Percentiles rank a stretch among this genome's conserved stretches.
Conservation (phyloP, 1,140 invertebrate genomes). For the Drosophila ironensis region DNA sequence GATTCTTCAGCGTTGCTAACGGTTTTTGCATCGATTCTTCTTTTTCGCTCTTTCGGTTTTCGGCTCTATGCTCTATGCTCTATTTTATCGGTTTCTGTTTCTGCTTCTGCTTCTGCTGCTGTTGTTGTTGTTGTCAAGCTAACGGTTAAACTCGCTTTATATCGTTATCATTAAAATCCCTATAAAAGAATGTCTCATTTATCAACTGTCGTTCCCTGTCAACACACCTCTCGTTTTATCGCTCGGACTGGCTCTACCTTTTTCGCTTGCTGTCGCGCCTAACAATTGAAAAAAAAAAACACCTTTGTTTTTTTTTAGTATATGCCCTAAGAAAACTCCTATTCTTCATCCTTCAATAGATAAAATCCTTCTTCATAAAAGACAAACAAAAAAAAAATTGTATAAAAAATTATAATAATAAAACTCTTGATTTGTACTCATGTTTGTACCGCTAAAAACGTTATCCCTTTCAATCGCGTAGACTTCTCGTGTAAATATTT, state of each 20-base stretch:
- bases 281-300: constrained; percentile 64
- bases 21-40: constrained; percentile 18
- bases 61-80: neutral
- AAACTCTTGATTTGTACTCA: constrained; percentile 68
- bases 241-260: constrained; percentile 3
- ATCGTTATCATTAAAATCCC: constrained; percentile 59
- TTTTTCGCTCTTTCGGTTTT: too few species aligned
- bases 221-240: neutral
- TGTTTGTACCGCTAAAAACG: constrained; percentile 75
- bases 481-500: constrained; percentile 62
- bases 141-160: constrained; percentile 53
- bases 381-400: constrained; percentile 40
- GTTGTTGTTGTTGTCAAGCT: constrained; percentile 41
- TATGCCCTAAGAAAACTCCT: constrained; percentile 41
- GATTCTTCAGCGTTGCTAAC: constrained; percentile 26
- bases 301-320: constrained; percentile 15
- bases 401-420: constrained; percentile 38
- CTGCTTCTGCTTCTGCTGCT: neutral
- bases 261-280: constrained; percentile 24
- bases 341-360: too few species aligned
- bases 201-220: constrained; percentile 15
- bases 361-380: constrained; percentile 49
- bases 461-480: constrained; percentile 34
- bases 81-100: constrained; percentile 4
- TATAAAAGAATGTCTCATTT: constrained; percentile 46